Evolutionary conservation across 2,113 vertebrate genomes (phyloP), one percentile per base, ranked within the genome.

Genomic region (Ctenodactylus gundi): DNA sequence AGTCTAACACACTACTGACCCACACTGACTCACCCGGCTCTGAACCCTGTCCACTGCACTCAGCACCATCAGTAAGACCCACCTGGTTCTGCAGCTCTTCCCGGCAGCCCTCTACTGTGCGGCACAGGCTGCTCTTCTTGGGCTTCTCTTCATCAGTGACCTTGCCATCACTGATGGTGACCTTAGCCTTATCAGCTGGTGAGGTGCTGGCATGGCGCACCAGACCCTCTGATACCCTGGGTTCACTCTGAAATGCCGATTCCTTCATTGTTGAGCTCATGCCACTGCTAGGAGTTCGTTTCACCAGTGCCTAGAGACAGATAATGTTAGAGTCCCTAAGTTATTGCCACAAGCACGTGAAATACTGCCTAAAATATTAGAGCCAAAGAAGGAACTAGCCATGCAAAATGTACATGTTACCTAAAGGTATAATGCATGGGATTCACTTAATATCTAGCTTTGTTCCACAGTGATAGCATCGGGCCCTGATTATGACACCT

Each of bases 181-280:
- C 99, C 97, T 99, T 99, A 96, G 99, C 98, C 92, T 99, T 99
- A 97, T 99, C 99, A 0, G 99, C 99, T 0, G 99, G 99, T 1
- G 99, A 99, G 3, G 99, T 97, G 90, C 98, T 99, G 8, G 99
- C 98, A 25, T 99, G 99, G 41, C 99, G 99, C 85, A 99, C 98
- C 91, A 99, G 98, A 10, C 99, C 99, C 97, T 99, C 99, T 0
- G 99, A 98, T 96, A 99, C 99, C 2, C 99, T 98, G 91, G 99
- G 98, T 80, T 99, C 99, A 0, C 98, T 99, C 98, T 99, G 99
- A 98, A 99, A 99, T 0, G 99, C 99, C 0, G 99, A 99, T 83
- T 99, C 99, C 97, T 99, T 99, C 98, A 99, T 98, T 95, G 99
- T 99, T n/a, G 99, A 99, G 97, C 99, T 98, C 94, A 99, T 99